A percentile compares a stretch with the other conserved stretches of the same genome.
Conservation (phyloP, 2,888 invertebrate species). For the Polietes domitor region DNA sequence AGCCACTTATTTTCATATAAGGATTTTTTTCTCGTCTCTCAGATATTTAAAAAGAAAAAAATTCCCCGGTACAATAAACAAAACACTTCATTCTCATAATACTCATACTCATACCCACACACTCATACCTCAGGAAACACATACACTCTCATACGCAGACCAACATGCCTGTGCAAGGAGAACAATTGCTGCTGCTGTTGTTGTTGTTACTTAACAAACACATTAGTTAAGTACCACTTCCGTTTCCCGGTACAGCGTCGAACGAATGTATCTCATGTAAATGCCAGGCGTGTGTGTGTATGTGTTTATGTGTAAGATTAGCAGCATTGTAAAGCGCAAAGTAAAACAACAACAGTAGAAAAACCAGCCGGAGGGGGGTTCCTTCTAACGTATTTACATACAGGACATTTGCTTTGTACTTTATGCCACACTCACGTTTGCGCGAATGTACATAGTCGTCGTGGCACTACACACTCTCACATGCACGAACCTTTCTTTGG, state of each 20-base stretch:
- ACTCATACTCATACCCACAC: conserved; percentile 67
- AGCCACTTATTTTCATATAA: conserved; percentile 58
- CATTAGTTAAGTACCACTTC: conserved; percentile 68
- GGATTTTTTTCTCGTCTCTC: conserved; percentile 6
- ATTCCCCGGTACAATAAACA: conserved; percentile 11
- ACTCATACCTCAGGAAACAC: conserved; percentile 6
- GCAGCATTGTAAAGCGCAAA: conserved; percentile 25
- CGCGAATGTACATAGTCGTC: conserved; percentile 24
- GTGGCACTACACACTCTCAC: conserved; percentile 45
- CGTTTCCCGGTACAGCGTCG: conserved; percentile 53
- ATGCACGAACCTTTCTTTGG: background rate
- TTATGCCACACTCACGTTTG: conserved; percentile 17
- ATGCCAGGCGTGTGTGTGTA: conserved; percentile 25
- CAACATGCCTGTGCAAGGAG: conserved; percentile 5
- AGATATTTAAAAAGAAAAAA: conserved; percentile 41
- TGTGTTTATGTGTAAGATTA: conserved; percentile 44
- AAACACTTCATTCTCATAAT: conserved; percentile 70
- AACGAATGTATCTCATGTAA: conserved; percentile 25
- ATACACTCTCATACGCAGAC: background rate
- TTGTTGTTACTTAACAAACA: conserved; percentile 62
- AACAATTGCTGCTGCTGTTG: too few species aligned
- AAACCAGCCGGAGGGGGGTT: conserved; percentile 5
- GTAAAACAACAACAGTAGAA: conserved; percentile 22
- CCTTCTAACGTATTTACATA: conserved; percentile 45
- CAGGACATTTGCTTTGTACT: conserved; percentile 52